Conservation (phyloP, 2,888 invertebrate genomes). For the Habrosyne pyritoides region DNA sequence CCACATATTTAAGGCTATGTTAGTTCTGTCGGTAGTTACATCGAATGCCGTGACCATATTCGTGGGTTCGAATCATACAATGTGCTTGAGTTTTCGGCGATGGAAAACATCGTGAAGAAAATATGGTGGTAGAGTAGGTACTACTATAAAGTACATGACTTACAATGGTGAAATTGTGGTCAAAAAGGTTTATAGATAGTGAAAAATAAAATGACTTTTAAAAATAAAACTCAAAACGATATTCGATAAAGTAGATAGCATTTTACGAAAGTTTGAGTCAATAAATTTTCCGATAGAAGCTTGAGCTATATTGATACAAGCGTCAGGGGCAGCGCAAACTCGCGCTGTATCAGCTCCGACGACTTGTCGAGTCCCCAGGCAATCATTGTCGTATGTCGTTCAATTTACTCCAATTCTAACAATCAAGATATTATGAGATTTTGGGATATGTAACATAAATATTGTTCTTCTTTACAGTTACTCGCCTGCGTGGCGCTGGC, state of each 20-base stretch:
- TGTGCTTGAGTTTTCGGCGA: too few species aligned
- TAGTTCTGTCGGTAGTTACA: too few species aligned
- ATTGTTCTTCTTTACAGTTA: slow-evolving; percentile 58
- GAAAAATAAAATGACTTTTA: background rate
- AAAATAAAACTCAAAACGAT: background rate
- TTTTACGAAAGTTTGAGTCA: background rate
- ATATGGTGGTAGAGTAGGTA: too few species aligned
- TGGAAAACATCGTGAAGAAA: too few species aligned
- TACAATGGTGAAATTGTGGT: too few species aligned
- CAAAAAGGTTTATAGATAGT: too few species aligned
- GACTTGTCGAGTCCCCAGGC: slow-evolving; percentile 13
- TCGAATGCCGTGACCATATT: too few species aligned
- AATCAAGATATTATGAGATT: slow-evolving; percentile 16
- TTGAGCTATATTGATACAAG: slow-evolving; percentile 10
- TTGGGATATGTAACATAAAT: slow-evolving; percentile 9
- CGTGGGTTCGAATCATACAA: too few species aligned
- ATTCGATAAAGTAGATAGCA: background rate
- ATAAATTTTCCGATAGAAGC: slow-evolving; percentile 2
- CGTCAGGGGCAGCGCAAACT: slow-evolving; percentile 9
- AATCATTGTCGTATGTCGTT: slow-evolving; percentile 6
- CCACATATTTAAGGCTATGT: too few species aligned
- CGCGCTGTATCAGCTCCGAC: background rate
- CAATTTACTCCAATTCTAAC: background rate
- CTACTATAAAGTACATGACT: too few species aligned
- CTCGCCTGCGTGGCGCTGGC: slow-evolving; percentile 78